Base-by-base conservation (phyloP, 2,888 invertebrate genomes). In the Tenthredo amoena region DNA sequence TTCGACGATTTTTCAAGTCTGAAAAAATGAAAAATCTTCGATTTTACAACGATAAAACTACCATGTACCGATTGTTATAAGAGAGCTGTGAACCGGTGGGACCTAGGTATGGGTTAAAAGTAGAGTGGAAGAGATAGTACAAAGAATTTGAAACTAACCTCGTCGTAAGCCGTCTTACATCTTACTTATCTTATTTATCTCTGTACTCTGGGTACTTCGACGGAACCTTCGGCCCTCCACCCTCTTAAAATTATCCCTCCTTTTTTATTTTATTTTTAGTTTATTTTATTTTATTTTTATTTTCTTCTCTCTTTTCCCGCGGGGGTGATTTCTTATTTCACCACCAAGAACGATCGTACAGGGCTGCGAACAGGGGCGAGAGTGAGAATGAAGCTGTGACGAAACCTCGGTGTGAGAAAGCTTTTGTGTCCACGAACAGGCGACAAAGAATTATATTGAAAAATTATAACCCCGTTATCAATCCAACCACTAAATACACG, bases 171-270 rank as follows among this genome's bases (percentile, higher is more conserved):
- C 40, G 15, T 15, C 62, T 58, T 62, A n/a, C n/a, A 77, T 77
- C 77, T 77, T 77, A 77, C 81, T 81, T 81, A 81, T 81, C 62
- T 81, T 81, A 81, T 50, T 81, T 81, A 58, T 77, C 62, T 81
- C 62, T 81, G 40, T 26, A 62, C 58, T 37, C 58, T 55, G 34
- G 77, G 77, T 55, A 50, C 55, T 34, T 77, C 15, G 77, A 77
- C 31, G 77, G 18, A 55, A 55, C 77, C 50, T 34, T 77, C 26
- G 31, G 77, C 76, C 43, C 21, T 72, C 40, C 10, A 7, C 74
- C 40, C 21, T 50, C 62, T 62, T 50, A 31, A 47, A 15, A 26
- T 50, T 37, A 40, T 15, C 9, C 18, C 40, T 40, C 21, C n/a
- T 5, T 47, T 43, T 43, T 62, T 40, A 15, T 21, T 40, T 62